A percentile compares a stretch with the other conserved stretches of the same genome.
Evolutionary conservation across 1,140 invertebrate species (phyloP).

Genomic region (Agrypnia vestita): DNA sequence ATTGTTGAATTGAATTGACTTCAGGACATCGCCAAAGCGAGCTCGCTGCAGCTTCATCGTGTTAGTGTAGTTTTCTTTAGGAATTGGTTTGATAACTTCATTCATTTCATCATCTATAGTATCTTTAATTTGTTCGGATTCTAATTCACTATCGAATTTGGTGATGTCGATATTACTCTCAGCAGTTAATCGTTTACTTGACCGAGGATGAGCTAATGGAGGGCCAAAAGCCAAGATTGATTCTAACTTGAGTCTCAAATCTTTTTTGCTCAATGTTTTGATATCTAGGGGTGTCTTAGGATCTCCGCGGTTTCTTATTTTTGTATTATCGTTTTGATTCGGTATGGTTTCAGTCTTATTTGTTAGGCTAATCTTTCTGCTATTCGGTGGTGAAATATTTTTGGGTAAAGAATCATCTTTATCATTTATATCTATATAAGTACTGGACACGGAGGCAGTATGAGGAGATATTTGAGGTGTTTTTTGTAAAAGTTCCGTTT

Average conservation of each 20-base stretch:
- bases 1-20: slow-evolving; percentile 46
- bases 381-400: not conserved
- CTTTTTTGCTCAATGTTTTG: slow-evolving; percentile 32
- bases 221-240: slow-evolving; percentile 20
- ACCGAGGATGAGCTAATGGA: slow-evolving; percentile 3
- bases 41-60: slow-evolving; percentile 57
- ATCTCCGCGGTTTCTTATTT: too few species aligned
- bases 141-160: not conserved
- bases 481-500: slow-evolving; percentile 7
- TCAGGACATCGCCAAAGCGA: slow-evolving; percentile 55
- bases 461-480: not conserved
- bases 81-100: slow-evolving; percentile 33
- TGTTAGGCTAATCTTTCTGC: not conserved
- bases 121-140: not conserved
- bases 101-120: not conserved
- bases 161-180: not conserved
- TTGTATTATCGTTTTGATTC: not conserved
- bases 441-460: not conserved
- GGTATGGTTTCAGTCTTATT: slow-evolving; percentile 20
- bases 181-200: not conserved
- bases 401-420: slow-evolving; percentile 9
- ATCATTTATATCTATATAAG: not conserved
- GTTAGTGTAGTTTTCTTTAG: slow-evolving; percentile 50
- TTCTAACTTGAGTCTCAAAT: slow-evolving; percentile 45
- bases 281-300: not conserved